phyloP scores from a whole-genome alignment of 1,140 invertebrate species.

The Drosophila varians region DNA sequence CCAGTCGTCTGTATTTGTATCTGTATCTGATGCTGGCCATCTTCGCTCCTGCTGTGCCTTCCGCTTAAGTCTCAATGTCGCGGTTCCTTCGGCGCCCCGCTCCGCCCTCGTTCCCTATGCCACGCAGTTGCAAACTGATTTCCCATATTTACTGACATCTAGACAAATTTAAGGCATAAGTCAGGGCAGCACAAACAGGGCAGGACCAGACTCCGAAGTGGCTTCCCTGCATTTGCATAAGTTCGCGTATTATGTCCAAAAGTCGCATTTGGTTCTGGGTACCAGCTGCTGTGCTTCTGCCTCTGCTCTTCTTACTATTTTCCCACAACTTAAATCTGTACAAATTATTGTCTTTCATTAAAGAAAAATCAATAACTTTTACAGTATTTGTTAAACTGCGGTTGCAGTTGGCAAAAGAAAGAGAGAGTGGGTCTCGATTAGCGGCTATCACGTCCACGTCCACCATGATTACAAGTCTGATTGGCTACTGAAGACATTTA shows the following conservation, averaged over 20 bases:
- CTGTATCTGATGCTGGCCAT: constrained; percentile 83
- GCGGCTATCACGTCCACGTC: constrained; percentile 27
- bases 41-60: constrained; percentile 83
- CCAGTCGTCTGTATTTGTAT: constrained; percentile 45
- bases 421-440: constrained; percentile 63
- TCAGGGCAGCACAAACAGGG: constrained; percentile 55
- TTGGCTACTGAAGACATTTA: no score
- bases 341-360: constrained; percentile 68
- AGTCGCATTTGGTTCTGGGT: constrained; percentile 76
- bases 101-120: constrained; percentile 20
- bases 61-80: constrained; percentile 80
- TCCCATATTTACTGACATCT: constrained; percentile 84
- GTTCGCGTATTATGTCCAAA: constrained; percentile 81
- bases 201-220: constrained; percentile 18
- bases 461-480: constrained; percentile 18
- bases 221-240: constrained; percentile 74
- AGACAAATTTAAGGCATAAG: constrained; percentile 83
- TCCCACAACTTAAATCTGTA: constrained; percentile 31
- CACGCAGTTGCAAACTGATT: constrained; percentile 82
- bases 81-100: constrained; percentile 32
- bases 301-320: background rate
- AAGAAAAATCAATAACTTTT: constrained; percentile 68
- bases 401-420: constrained; percentile 65
- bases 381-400: constrained; percentile 61
- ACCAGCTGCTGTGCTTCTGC: constrained; percentile 15